Conservation (phyloP, 2,797 vertebrate genomes). For the Sebastes paucispinis region DNA sequence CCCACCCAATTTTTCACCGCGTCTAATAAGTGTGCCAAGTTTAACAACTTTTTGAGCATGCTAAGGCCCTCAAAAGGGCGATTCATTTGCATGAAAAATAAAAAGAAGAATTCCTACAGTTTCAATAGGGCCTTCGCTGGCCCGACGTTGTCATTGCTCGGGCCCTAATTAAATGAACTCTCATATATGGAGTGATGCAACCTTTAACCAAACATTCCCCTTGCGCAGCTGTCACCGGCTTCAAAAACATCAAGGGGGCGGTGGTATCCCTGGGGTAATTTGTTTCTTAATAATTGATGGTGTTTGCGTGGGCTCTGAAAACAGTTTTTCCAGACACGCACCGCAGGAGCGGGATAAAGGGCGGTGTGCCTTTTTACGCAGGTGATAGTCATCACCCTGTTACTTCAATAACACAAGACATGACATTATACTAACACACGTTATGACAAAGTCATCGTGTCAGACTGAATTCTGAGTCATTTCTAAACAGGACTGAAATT, state of each 20-base stretch:
- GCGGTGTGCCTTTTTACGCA: conserved; percentile 66
- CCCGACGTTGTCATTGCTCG: too few species aligned
- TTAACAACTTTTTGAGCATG: too few species aligned
- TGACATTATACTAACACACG: conserved; percentile 65
- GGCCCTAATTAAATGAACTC: conserved; percentile 11
- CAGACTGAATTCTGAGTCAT: conserved; percentile 69
- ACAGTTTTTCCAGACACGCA: conserved; percentile 83
- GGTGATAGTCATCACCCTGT: conserved; percentile 78
- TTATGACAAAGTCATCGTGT: conserved; percentile 66
- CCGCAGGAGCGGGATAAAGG: conserved; percentile 72
- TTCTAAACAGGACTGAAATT: conserved; percentile 63
- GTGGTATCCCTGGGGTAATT: conserved; percentile 75
- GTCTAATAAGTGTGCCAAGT: too few species aligned
- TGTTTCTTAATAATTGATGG: conserved; percentile 84
- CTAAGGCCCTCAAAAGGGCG: too few species aligned
- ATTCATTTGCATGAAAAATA: too few species aligned
- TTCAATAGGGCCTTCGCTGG: too few species aligned
- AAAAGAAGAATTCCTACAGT: too few species aligned
- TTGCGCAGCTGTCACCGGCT: conserved; percentile 66
- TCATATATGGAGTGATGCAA: conserved; percentile 58
- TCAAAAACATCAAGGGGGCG: conserved; percentile 66
- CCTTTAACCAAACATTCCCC: conserved; percentile 58
- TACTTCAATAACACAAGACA: conserved; percentile 72
- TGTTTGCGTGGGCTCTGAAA: conserved; percentile 81
- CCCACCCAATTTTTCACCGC: too few species aligned